phyloP scores from a whole-genome alignment of 2,113 vertebrate genomes.

The Ia io region DNA sequence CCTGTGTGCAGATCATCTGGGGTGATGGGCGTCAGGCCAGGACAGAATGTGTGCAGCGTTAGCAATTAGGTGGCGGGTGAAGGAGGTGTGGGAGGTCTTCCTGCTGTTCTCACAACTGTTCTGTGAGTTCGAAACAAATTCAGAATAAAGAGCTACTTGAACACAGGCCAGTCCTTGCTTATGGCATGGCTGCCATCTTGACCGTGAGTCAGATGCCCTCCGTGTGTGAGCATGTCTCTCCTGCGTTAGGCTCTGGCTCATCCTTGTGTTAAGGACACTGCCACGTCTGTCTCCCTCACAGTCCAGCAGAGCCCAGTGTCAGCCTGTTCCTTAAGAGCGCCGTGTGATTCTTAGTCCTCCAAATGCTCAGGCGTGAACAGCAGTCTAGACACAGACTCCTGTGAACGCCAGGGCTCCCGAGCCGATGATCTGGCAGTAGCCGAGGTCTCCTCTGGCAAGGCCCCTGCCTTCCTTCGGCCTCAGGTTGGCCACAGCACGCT shows the following conservation, averaged over 20 bases:
- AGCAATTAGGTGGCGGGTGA: background rate
- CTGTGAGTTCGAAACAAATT: background rate
- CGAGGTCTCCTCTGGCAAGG: background rate
- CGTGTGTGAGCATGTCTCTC: background rate
- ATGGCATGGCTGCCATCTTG: background rate
- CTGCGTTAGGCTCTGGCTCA: no score
- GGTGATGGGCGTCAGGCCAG: background rate
- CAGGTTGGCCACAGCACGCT: fast-evolving
- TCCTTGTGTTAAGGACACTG: background rate
- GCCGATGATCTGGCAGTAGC: no score
- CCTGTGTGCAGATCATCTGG: background rate
- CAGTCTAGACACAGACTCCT: background rate
- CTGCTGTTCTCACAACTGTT: background rate
- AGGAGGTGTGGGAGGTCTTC: background rate
- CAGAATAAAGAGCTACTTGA: background rate
- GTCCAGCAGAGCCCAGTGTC: background rate
- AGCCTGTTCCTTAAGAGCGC: background rate
- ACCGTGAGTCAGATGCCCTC: background rate
- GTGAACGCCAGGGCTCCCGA: background rate
- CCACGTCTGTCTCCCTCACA: background rate
- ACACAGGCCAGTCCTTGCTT: background rate
- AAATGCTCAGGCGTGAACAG: background rate
- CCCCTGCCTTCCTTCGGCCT: background rate
- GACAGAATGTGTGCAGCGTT: background rate
- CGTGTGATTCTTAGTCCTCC: background rate